Evolutionary conservation across 2,888 invertebrate species (phyloP), one percentile per base, ranked within the genome.

Genomic region (Agelastica alni): DNA sequence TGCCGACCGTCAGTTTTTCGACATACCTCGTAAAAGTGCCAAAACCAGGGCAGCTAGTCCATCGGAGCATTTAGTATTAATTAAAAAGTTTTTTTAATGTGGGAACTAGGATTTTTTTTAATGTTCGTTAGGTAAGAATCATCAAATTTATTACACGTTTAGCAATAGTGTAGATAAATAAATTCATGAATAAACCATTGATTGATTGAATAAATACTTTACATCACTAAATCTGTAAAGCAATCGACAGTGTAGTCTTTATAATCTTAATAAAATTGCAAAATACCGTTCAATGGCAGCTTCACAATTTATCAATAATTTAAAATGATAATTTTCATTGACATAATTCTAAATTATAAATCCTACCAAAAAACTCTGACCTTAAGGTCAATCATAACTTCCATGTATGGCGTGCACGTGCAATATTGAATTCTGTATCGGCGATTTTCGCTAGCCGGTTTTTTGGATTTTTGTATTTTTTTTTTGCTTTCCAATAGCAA

Each of bases 291-390:
- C 10, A 17, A 14, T 14, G 30, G 20, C 31, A 17, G 26, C 9
- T 26, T 26, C 17, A 17, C 20, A 20, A 48, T 31, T 48, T 34
- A 48, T 39, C 48, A 48, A 20, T 39, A 18, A 18, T 31, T 41
- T 28, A 30, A 32, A 49, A 41, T 32, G 4, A 32, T 41, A 49
- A 41, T 49, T n/a, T 41, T 13, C 32, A 49, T 49, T 49, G 49
- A 49, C 49, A 49, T 49, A 49, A 49, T 49, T 49, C 49, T 22
- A 18, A 31, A 48, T 18, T 48, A 39, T 31, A 48, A 48, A 48
- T 48, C 30, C 34, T 14, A 22, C 14, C n/a, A 26, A 10, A 17
- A 26, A 47, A 37, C 37, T 12, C 42, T 49, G 32, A 41, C 32
- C 31, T 48, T 42, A 41, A 41, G 41, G 49, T 49, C 49, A 49